A percentile compares a stretch with the other conserved stretches of the same genome.
phyloP scores from a whole-genome alignment of 2,888 invertebrate genomes.

The Lochmaea capreae region DNA sequence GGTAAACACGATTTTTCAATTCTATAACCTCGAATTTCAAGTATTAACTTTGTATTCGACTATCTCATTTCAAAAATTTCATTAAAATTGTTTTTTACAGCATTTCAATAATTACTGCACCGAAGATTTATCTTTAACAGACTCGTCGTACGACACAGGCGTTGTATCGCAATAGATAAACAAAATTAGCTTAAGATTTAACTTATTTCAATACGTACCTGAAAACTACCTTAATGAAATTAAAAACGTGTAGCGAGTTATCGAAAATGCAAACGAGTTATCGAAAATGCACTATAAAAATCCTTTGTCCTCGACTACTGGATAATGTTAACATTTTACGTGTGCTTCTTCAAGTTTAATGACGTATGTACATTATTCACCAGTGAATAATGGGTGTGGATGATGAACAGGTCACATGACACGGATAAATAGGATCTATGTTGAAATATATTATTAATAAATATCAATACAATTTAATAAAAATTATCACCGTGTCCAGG shows the following conservation, averaged over 20 bases:
- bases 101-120: constrained; percentile 7
- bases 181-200: constrained; percentile 6
- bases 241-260: background rate
- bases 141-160: background rate
- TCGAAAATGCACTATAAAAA: no score
- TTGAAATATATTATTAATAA: no score
- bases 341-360: no score
- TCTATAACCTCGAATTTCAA: background rate
- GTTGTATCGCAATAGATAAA: background rate
- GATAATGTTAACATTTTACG: no score
- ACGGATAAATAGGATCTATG: no score
- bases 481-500: no score
- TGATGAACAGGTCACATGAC: no score
- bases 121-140: constrained; percentile 2
- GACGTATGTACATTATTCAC: no score
- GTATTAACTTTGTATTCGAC: background rate
- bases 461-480: no score
- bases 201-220: background rate
- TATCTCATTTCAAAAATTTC: background rate
- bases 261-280: no score
- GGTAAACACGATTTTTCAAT: constrained; percentile 41
- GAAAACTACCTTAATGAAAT: background rate
- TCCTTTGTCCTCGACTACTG: no score
- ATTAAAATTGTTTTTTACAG: constrained; percentile 6
- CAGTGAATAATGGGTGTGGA: no score